Conservation (phyloP, 2,797 vertebrate species). For the Phyllotis vaccarum region DNA sequence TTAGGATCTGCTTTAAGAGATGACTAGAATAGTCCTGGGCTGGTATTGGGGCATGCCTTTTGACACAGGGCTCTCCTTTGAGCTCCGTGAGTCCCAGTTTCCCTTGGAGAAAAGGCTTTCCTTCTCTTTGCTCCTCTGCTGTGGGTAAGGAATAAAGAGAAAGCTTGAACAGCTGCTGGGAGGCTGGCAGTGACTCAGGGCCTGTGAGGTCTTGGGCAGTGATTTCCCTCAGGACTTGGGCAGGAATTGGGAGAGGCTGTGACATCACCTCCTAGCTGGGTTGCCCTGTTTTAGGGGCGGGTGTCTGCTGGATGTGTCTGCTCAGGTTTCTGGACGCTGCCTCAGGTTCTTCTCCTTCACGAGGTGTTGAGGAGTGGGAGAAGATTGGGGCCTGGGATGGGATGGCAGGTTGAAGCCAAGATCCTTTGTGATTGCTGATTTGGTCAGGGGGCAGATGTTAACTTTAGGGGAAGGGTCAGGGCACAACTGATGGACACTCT, state of each 20-base stretch:
- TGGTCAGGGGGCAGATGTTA: conserved; percentile 41
- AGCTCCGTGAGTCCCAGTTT: conserved; percentile 66
- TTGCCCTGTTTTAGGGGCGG: not conserved
- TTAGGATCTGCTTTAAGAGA: not conserved
- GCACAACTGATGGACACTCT: not conserved
- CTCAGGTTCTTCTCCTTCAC: not conserved
- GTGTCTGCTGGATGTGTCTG: not conserved
- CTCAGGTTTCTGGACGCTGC: conserved; percentile 9
- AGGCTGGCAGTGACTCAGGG: conserved; percentile 66
- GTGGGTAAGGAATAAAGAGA: conserved; percentile 30
- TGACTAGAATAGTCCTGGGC: conserved; percentile 46
- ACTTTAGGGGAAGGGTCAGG: not conserved
- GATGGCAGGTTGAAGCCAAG: not conserved
- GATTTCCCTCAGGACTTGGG: conserved; percentile 4
- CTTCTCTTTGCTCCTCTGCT: not conserved
- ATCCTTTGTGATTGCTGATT: not conserved
- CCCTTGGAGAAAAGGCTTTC: conserved; percentile 36
- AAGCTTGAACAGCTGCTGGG: not conserved
- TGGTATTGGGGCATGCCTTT: not conserved
- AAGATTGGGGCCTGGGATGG: not conserved
- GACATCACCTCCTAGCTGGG: not conserved
- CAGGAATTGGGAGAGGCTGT: conserved; percentile 8
- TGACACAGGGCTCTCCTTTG: not conserved
- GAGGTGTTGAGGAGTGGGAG: not conserved
- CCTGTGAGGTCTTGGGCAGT: not conserved